These are phyloP conservation scores for Malurus leucopterus DNA, from an alignment of 2,797 vertebrate species.

Conservation along the genomic window DNA sequence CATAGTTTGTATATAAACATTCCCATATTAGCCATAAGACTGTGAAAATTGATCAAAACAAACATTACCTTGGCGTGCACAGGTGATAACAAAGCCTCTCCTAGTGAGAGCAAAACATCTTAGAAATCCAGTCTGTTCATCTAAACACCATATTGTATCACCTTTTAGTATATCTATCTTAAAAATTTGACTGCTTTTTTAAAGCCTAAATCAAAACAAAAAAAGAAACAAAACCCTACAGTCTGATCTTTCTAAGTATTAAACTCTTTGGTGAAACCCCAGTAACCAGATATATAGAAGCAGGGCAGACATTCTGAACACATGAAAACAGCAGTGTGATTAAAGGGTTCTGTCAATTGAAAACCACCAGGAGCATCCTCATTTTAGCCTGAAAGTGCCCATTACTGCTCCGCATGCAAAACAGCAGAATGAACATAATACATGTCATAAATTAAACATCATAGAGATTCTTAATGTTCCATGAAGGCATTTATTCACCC, in stretches of 20 bases:
- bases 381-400: not conserved
- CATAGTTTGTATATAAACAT: not conserved
- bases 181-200: not conserved
- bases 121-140: not conserved
- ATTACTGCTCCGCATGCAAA: not conserved
- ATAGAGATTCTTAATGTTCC: not conserved
- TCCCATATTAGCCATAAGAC: not conserved
- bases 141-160: not conserved
- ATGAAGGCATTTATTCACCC: not conserved
- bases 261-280: not conserved
- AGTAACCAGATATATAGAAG: not conserved
- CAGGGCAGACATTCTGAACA: not conserved
- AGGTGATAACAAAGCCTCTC: not conserved
- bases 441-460: not conserved
- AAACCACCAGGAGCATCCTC: not conserved
- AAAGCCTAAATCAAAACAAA: not conserved
- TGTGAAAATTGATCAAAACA: not conserved
- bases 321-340: rapidly evolving
- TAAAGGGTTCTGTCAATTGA: not conserved
- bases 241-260: not conserved
- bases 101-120: not conserved
- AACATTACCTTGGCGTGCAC: not conserved
- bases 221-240: rapidly evolving
- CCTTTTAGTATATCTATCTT: not conserved
- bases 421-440: not conserved